These are phyloP conservation scores for Heliconius hewitsoni DNA, from an alignment of 1,140 invertebrate genomes.

Conservation along the genomic window DNA sequence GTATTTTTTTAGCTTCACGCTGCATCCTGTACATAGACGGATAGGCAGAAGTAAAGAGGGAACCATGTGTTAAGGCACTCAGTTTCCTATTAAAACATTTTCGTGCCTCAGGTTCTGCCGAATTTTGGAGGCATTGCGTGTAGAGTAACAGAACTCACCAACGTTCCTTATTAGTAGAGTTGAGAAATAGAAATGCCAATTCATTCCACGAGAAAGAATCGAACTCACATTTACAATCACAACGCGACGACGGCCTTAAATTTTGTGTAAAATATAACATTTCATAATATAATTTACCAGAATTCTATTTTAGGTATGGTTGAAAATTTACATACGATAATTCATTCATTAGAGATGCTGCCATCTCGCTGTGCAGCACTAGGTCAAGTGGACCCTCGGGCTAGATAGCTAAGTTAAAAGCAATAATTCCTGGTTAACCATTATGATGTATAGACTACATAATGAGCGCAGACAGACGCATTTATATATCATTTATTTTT, in stretches of 20 bases:
- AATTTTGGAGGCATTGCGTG: too few species aligned
- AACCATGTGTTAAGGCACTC: too few species aligned
- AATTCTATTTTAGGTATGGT: background rate
- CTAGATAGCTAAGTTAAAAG: slow-evolving; percentile 11
- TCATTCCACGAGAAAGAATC: background rate
- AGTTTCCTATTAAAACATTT: too few species aligned
- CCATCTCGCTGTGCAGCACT: background rate
- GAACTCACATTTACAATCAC: background rate
- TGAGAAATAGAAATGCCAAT: too few species aligned
- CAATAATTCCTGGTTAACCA: slow-evolving; percentile 14
- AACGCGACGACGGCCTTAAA: background rate
- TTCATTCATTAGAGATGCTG: slow-evolving; percentile 10
- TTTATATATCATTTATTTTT: background rate
- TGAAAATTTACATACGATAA: slow-evolving; percentile 9
- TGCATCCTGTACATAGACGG: too few species aligned
- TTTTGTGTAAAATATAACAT: background rate
- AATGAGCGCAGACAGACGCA: background rate
- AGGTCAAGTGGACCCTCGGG: slow-evolving; percentile 12
- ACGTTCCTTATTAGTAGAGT: too few species aligned
- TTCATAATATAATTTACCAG: background rate
- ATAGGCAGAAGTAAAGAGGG: too few species aligned
- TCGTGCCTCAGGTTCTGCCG: too few species aligned
- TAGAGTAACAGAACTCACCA: too few species aligned
- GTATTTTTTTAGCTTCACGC: too few species aligned
- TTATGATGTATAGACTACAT: slow-evolving; percentile 7